Conservation (phyloP, 2,888 invertebrate genomes). For the Archips xylosteana region DNA sequence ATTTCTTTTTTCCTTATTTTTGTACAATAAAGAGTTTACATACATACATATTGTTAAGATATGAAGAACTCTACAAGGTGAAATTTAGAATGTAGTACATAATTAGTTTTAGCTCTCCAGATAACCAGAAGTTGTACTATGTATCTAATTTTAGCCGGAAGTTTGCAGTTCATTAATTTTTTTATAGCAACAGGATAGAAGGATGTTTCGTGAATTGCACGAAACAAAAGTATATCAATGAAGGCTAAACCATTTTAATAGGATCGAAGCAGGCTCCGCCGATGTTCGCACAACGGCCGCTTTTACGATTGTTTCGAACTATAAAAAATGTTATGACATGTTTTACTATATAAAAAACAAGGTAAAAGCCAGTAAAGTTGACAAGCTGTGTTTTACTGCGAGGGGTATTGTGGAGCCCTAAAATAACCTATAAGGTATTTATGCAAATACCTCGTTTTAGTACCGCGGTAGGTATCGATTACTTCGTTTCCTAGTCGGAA, state of each 20-base stretch:
- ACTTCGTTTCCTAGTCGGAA: slow-evolving; percentile 25
- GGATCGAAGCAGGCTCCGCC: slow-evolving; percentile 18
- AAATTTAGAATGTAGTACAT: too few species aligned
- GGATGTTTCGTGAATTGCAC: too few species aligned
- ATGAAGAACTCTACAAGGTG: too few species aligned
- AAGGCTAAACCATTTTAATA: slow-evolving; percentile 22
- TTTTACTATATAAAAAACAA: slow-evolving; percentile 68
- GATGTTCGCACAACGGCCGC: slow-evolving; percentile 50
- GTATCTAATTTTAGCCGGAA: too few species aligned
- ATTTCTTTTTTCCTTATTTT: too few species aligned
- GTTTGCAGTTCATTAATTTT: too few species aligned
- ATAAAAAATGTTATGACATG: slow-evolving; percentile 77
- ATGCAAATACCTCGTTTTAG: slow-evolving; percentile 57
- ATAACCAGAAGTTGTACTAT: too few species aligned
- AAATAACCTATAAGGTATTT: slow-evolving; percentile 58
- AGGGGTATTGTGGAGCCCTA: slow-evolving; percentile 45
- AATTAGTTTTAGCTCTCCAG: too few species aligned
- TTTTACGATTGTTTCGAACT: slow-evolving; percentile 71
- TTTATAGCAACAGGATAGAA: too few species aligned
- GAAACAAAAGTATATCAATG: not conserved
- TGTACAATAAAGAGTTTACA: too few species aligned
- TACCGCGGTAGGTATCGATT: slow-evolving; percentile 36
- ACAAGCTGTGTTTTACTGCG: slow-evolving; percentile 69
- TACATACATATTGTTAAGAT: too few species aligned
- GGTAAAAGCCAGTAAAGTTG: slow-evolving; percentile 70